Evolutionary conservation across 2,888 invertebrate genomes (phyloP).

Genomic region (Noctua fimbriata): DNA sequence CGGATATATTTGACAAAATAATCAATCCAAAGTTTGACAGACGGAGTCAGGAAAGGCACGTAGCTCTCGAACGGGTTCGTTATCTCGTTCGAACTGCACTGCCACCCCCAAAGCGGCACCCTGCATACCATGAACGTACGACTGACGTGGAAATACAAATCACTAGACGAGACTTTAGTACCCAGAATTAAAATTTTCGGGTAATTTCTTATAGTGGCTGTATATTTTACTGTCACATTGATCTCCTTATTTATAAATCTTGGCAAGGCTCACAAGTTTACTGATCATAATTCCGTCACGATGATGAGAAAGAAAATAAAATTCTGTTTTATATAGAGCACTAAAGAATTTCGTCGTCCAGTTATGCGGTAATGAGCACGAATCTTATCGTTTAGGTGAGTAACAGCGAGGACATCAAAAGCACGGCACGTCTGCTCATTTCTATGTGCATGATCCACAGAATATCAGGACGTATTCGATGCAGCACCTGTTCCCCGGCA

Average conservation of each 20-base stretch:
- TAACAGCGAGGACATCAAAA: constrained; percentile 32
- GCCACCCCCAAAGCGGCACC: constrained; percentile 66
- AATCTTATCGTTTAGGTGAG: constrained; percentile 15
- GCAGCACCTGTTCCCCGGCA: constrained; percentile 84
- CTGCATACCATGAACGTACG: constrained; percentile 65
- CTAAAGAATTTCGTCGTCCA: constrained; percentile 17
- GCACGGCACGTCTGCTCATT: constrained; percentile 69
- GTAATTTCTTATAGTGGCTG: not conserved
- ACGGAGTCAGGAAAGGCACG: constrained; percentile 78
- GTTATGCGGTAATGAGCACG: not conserved
- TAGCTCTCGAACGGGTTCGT: constrained; percentile 78
- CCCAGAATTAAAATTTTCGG: not conserved
- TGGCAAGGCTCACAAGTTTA: constrained; percentile 28
- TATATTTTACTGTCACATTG: constrained; percentile 34
- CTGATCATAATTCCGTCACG: constrained; percentile 17
- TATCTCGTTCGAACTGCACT: constrained; percentile 77
- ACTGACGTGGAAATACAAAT: constrained; percentile 58
- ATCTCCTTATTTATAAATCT: constrained; percentile 49
- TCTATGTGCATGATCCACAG: constrained; percentile 74
- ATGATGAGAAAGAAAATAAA: constrained; percentile 41
- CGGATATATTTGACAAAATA: constrained; percentile 78
- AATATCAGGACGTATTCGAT: constrained; percentile 83
- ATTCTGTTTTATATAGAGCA: constrained; percentile 19
- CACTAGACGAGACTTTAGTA: constrained; percentile 55
- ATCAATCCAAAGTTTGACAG: constrained; percentile 83